Conservation (phyloP, 2,888 invertebrate genomes). For the Athetis lepigone region DNA sequence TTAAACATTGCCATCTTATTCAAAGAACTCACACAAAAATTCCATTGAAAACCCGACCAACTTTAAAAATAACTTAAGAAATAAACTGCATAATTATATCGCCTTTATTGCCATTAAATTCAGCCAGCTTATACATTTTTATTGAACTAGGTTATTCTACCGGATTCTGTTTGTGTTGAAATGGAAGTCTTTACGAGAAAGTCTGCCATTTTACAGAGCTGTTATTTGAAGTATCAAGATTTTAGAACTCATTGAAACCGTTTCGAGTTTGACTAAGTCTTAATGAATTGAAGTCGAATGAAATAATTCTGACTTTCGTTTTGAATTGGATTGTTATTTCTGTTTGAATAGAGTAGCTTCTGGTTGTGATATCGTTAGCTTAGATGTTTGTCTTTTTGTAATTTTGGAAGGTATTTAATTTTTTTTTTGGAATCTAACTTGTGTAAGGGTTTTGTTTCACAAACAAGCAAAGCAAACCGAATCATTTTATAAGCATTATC, state of each 20-base stretch:
- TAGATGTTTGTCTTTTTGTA: no score
- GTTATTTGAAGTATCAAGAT: background rate
- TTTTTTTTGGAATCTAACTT: no score
- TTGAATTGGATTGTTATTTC: background rate
- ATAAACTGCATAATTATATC: conserved; percentile 41
- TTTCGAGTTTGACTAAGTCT: background rate
- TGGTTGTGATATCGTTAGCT: no score
- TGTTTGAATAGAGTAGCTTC: no score
- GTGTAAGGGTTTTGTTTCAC: no score
- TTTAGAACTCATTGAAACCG: background rate
- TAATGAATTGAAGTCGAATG: background rate
- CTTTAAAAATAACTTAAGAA: conserved; percentile 36
- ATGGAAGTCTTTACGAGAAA: conserved; percentile 1
- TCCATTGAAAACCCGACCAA: conserved; percentile 7
- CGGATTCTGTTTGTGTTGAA: conserved; percentile 32
- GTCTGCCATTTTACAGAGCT: conserved; percentile 15
- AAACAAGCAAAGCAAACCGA: no score
- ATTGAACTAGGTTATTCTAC: conserved; percentile 11
- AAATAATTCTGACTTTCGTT: background rate
- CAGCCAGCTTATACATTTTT: conserved; percentile 29
- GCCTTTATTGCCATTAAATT: conserved; percentile 34
- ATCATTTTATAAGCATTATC: no score
- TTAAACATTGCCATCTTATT: no score
- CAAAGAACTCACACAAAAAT: background rate
- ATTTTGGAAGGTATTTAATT: no score